These are phyloP conservation scores for Phrynocephalus versicolor DNA, from an alignment of 2,113 vertebrate species.

Conservation along the genomic window DNA sequence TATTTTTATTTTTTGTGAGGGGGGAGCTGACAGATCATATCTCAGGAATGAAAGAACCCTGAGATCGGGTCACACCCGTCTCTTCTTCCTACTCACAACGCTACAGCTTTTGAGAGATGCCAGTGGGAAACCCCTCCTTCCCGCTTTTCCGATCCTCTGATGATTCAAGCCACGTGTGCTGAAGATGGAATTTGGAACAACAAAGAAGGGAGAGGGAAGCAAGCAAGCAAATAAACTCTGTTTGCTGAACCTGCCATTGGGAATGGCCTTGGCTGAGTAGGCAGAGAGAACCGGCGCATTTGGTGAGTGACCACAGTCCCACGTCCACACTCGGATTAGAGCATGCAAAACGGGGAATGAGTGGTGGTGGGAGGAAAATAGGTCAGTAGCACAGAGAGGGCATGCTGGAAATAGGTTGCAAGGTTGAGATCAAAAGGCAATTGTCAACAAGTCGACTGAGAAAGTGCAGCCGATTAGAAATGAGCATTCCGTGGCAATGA, in stretches of 20 bases:
- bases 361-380: background rate
- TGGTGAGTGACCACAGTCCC: background rate
- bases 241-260: background rate
- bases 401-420: background rate
- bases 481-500: background rate
- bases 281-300: background rate
- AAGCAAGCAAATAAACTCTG: no score
- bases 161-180: background rate
- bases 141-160: background rate
- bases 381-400: background rate
- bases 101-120: background rate
- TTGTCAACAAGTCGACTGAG: background rate
- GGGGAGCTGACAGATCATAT: background rate
- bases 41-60: background rate
- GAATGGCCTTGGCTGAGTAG: background rate
- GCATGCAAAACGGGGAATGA: background rate
- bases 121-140: background rate
- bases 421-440: background rate
- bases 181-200: background rate
- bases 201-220: background rate
- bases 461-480: background rate
- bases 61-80: background rate
- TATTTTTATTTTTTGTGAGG: no score
- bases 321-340: background rate
- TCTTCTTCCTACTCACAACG: background rate